Evolutionary conservation across 2,797 vertebrate species (phyloP).

Genomic region (Intellagama lesueurii): DNA sequence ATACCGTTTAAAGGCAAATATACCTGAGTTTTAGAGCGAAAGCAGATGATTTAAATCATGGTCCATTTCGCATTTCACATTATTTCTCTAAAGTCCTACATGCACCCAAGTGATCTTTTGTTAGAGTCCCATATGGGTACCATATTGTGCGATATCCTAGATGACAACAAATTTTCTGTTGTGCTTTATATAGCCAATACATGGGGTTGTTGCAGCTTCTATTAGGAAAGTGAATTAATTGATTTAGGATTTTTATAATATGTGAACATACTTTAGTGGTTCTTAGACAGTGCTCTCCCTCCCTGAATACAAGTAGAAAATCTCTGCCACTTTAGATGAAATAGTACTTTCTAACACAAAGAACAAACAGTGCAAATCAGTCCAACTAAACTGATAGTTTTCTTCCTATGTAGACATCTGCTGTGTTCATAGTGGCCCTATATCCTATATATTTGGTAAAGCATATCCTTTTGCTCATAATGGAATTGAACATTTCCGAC

Average conservation of each 20-base stretch:
- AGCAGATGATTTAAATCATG: slow-evolving; percentile 3
- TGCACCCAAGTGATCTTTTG: background rate
- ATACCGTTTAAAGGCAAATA: background rate
- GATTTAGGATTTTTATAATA: background rate
- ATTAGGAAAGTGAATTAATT: background rate
- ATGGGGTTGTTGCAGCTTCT: background rate
- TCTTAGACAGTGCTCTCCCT: background rate
- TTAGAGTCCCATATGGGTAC: too few species aligned
- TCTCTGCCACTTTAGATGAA: background rate
- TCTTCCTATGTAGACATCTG: background rate
- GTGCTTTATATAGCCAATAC: background rate
- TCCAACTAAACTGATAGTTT: background rate
- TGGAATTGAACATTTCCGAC: background rate
- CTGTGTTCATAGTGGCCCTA: background rate
- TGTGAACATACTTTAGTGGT: background rate
- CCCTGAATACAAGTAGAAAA: background rate
- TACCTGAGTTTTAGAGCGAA: background rate
- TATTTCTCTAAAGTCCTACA: background rate
- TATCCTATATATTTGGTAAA: background rate
- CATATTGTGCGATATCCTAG: background rate
- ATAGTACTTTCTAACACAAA: background rate
- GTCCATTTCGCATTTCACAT: background rate
- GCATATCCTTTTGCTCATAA: background rate
- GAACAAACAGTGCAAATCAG: background rate
- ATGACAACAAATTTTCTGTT: background rate